These are phyloP conservation scores for Lophochroa leadbeateri DNA, from an alignment of 2,113 vertebrate species.

Conservation along the genomic window DNA sequence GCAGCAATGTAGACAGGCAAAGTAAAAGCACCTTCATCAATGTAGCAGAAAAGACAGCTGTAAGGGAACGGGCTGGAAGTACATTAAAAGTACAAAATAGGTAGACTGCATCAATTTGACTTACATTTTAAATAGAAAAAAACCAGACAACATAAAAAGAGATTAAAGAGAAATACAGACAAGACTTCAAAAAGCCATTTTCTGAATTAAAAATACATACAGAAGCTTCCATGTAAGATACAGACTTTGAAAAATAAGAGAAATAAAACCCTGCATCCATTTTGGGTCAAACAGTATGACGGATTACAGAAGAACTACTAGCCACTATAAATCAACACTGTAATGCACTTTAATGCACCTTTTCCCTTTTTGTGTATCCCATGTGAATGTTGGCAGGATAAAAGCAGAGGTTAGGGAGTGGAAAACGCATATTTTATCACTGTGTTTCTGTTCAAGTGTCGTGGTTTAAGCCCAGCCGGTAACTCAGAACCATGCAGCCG, in stretches of 20 bases:
- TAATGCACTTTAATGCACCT: neutral
- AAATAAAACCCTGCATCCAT: neutral
- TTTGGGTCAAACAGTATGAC: neutral
- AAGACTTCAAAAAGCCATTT: neutral
- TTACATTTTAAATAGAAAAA: constrained; percentile 22
- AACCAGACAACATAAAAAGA: constrained; percentile 14
- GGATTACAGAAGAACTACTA: neutral
- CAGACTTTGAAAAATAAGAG: neutral
- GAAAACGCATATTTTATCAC: neutral
- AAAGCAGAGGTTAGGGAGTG: neutral
- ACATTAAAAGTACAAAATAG: neutral
- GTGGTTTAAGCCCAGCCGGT: no score
- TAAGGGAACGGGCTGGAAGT: neutral
- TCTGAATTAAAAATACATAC: constrained; percentile 1
- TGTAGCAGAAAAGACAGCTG: neutral
- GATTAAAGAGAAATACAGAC: constrained; percentile 17
- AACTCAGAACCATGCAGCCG: no score
- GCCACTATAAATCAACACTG: neutral
- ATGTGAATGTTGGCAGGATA: neutral
- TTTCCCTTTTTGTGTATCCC: neutral
- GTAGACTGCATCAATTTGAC: neutral
- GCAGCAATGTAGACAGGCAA: neutral
- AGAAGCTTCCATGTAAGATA: neutral
- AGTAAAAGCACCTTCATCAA: neutral
- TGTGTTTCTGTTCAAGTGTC: neutral